Evolutionary conservation across 2,888 invertebrate species (phyloP), one percentile per base, ranked within the genome.

Genomic region (Oxyscelio sp.): DNA sequence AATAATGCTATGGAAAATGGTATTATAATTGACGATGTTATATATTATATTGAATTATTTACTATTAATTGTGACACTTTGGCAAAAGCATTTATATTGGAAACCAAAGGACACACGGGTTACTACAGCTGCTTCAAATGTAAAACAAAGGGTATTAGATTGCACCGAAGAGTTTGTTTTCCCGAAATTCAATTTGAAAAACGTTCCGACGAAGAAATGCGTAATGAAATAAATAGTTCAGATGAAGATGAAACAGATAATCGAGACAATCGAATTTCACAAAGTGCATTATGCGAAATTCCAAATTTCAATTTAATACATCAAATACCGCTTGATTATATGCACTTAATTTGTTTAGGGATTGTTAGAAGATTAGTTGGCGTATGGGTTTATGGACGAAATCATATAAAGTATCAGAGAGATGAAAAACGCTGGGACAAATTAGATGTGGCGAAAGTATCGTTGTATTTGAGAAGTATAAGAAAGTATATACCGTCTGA

Each of bases 101-200:
- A 65, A 40, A 73, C 59, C 0, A 80, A 54, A 63, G 54, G 77
- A 0, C 80, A 83, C 13, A 68, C 65, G 6, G 83, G 80, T 6
- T 83, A 71, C 34, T 70, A 58, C 34, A 71, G 83, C 22, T 85
- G 83, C 40, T 79, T 66, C 3, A 85, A 80, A 48, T 85, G 75
- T 48, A 75, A 40, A 22, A 68, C 63, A 19, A 56, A 59, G 61
- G 83, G 85, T 2, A n/a, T 19, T 31, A 2, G 13, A 0, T 1
- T 17, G 2, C 2, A 34, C n/a, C 11, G 22, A 58, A 15, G 65
- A 65, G 54, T 77, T 0, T 70, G 52, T 34, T 85, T 50, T 66
- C 77, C 71, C 9, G n/a, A 31, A 13, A 43, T 68, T 21, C 2
- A 11, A 15, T 77, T 54, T 22, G 22, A 61, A 24, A 40, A 13